Evolutionary conservation across 2,888 invertebrate species (phyloP), one percentile per base, ranked within the genome.

Genomic region (Idaea dimidiata): DNA sequence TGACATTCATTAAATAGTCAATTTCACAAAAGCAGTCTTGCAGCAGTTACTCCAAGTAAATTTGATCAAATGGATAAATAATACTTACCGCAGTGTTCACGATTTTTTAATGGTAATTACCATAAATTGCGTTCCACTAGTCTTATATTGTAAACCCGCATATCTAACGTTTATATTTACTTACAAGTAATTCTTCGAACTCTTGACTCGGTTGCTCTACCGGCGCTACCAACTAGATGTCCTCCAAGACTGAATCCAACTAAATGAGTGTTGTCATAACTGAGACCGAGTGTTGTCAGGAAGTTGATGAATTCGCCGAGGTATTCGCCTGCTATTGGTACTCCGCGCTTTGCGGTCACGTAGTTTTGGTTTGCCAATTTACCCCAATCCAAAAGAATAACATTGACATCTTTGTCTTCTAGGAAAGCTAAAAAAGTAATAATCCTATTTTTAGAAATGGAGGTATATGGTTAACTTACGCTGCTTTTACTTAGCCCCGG

Each of bases 241-340:
- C 84, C 91, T 1, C 92, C 92, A 54, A 92, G 82, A 71, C 91
- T 91, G 76, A 89, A 91, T 0, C 92, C 91, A 7, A 92, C 81
- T 6, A 93, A 70, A 62, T 93, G 92, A 17, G 87, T 72, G 54
- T 60, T 83, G 8, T 83, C 74, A 55, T 80, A 86, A 0, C 78
- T 72, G 0, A 79, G 66, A 6, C 84, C 86, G 2, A 77, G 62
- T 7, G 62, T 66, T 1, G 71, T 76, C 17, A 89, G 69, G 84
- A 84, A 86, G 16, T 70, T 73, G 1, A 87, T 63, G 64, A 87
- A 86, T 57, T 80, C 74, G 0, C 84, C 87, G 3, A 89, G 72
- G 0, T 72, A 77, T 55, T 61, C 65, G 6, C 86, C 89, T 0
- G 83, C 83, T 0, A 68, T 76, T 0, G 77, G 67, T 0, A 82